Conservation (phyloP, 2,797 vertebrate species). For the Phoxinus dragarum region DNA sequence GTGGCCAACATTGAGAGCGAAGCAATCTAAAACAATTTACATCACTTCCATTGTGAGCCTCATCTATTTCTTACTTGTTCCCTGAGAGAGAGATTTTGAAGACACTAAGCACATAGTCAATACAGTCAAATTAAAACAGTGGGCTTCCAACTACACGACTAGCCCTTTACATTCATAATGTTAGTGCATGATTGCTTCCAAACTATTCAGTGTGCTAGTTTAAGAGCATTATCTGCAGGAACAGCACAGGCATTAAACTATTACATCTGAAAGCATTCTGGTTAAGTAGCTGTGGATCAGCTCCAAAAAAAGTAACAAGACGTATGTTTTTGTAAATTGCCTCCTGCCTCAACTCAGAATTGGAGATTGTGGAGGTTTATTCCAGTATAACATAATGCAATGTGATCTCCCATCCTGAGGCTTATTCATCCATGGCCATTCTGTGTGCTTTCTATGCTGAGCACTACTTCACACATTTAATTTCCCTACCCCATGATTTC, state of each 20-base stretch:
- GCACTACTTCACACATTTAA: slow-evolving; percentile 15
- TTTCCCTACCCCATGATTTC: slow-evolving; percentile 7
- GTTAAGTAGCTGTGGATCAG: slow-evolving; percentile 10
- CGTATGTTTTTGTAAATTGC: slow-evolving; percentile 27
- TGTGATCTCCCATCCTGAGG: slow-evolving; percentile 17
- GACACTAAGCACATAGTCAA: slow-evolving; percentile 31
- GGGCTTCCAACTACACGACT: background rate
- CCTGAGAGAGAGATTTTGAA: background rate
- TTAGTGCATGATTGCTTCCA: slow-evolving; percentile 10
- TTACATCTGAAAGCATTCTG: background rate
- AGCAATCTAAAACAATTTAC: slow-evolving; percentile 42
- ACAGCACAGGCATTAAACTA: slow-evolving; percentile 8
- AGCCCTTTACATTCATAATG: slow-evolving; percentile 8
- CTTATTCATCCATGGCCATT: slow-evolving; percentile 5
- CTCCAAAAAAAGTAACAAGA: background rate
- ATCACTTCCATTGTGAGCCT: slow-evolving; percentile 29
- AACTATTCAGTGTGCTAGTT: slow-evolving; percentile 20
- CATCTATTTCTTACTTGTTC: slow-evolving; percentile 7
- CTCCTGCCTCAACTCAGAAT: background rate
- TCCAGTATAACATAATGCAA: background rate
- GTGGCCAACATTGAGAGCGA: slow-evolving; percentile 34
- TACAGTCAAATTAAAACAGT: slow-evolving; percentile 20
- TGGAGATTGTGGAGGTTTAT: slow-evolving; percentile 5
- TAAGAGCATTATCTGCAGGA: slow-evolving; percentile 20
- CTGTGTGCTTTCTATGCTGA: background rate